Base-by-base conservation (phyloP, 2,113 vertebrate genomes). In the Erythrocercus mccallii region DNA sequence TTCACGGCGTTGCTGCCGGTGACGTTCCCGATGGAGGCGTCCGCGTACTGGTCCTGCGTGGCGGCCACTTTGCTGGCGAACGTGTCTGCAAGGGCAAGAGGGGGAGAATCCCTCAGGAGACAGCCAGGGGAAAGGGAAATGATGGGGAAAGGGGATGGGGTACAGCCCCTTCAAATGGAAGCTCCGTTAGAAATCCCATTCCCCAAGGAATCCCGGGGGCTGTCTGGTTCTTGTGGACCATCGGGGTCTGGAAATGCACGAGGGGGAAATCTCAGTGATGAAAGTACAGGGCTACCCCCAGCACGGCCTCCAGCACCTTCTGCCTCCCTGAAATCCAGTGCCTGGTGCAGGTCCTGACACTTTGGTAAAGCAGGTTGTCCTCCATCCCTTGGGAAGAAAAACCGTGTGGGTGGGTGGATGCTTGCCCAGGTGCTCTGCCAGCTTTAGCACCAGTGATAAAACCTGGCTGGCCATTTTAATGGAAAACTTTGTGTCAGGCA, bases 11-110 rank as follows among this genome's bases (percentile, higher is more conserved):
- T 99, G 97, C 99, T 99, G 69, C 99, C 99, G 0, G 99, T 99
- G 96, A 99, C 99, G 1, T 99, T 99, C 38, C 99, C 99, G 0
- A 99, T 99, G 92, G 99, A 99, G 17, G 99, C 99, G 2, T 99
- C 99, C 0, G 99, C 99, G 0, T 99, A 99, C 91, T 99, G 99
- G 96, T 99, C 99, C 97, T 99, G 99, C 2, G 98, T 99, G 3
- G 99, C 99, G 2, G 99, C 98, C 38, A 99, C 98, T 95, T 99
- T 99, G 97, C 99, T 99, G 95, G 99, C 99, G 77, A 99, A 99
- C 0, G 99, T 99, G 96, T 99, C 99, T 99, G 98, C 23, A 42
- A 87, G 86, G 78, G 42, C 65, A 96, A 91, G 80, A 24, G 0
- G 11, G 68, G 84, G 71, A 86, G 62, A 83, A 35, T 83, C 15